A percentile compares a stretch with the other conserved stretches of the same genome.
These are phyloP conservation scores for Caracal caracal DNA, from an alignment of 2,113 vertebrate genomes.

Conservation along the genomic window DNA sequence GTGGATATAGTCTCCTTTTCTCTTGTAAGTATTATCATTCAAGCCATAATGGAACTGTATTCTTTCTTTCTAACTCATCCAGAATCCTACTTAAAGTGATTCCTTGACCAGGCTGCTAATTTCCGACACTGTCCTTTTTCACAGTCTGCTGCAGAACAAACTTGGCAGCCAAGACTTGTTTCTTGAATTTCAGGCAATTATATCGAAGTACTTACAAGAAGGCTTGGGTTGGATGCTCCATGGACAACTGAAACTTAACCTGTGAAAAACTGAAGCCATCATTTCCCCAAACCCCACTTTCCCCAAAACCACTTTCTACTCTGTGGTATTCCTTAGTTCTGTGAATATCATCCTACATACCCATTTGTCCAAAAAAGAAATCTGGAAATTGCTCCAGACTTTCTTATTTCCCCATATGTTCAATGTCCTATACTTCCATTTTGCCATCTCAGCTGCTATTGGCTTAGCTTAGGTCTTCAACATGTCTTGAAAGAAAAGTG, in stretches of 20 bases:
- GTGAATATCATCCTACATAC: neutral
- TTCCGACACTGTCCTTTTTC: conserved; percentile 35
- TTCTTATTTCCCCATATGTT: neutral
- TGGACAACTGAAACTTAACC: conserved; percentile 42
- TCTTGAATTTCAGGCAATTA: conserved; percentile 54
- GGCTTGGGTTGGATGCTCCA: neutral
- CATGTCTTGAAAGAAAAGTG: neutral
- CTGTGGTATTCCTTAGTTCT: neutral
- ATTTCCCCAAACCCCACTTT: neutral
- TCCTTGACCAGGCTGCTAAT: conserved; percentile 7
- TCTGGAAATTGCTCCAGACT: neutral
- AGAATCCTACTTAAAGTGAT: conserved; percentile 2
- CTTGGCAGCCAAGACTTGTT: conserved; percentile 31
- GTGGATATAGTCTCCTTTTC: neutral
- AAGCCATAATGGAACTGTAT: neutral
- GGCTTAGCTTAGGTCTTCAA: neutral
- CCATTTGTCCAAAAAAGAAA: neutral
- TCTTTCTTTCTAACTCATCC: conserved; percentile 2
- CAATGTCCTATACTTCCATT: neutral
- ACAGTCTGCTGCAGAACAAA: neutral
- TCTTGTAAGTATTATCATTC: neutral
- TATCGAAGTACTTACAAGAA: conserved; percentile 66
- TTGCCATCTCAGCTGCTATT: neutral
- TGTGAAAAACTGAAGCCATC: conserved; percentile 15
- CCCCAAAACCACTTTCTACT: neutral